Base-by-base conservation (phyloP, 2,888 invertebrate species). In the Drosophila eohydei region DNA sequence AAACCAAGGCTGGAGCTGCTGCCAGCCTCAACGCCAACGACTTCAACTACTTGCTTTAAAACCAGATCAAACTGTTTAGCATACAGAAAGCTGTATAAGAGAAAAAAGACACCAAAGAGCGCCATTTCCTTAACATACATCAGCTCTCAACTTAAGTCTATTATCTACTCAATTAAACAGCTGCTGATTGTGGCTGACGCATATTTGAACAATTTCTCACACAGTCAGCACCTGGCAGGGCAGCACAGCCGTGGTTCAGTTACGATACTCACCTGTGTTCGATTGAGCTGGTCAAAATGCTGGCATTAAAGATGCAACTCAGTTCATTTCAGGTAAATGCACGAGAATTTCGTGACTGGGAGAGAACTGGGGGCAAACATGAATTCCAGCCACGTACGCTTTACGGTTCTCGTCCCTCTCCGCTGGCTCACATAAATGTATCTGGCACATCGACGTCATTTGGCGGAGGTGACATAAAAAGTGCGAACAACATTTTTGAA, bases 381-480 rank as follows among this genome's bases (percentile, higher is more conserved):
- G 40, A 44, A 63, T 57, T 54, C 50, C 30, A 21, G 11, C 28
- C 46, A 51, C 54, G 14, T 48, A 40, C 36, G 38, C 43, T 51
- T 62, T 41, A 48, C 61, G 50, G 38, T 21, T 21, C 62, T 43
- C 16, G 21, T 56, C 21, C 51, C 43, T 51, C 16, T 48, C 12
- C 11, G n/a, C 48, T 16, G 46, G 56, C 57, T 65, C 40, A 50
- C 41, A 59, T 41, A 52, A 26, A 50, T 51, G 34, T 57, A 57
- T 66, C 41, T 55, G 34, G 40, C 38, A 41, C 67, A 70, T 60
- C 55, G 69, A 61, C 76, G 75, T 80, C 83, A 73, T 80, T 85
- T 74, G 83, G 71, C 86, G 60, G 70, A 83, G 84, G 81, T 86
- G 88, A 60, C 78, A 73, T 65, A 74, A 85, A 87, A 81, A 83